These are phyloP conservation scores for Cartodere bifasciata DNA, from an alignment of 2,888 invertebrate genomes.

Conservation along the genomic window DNA sequence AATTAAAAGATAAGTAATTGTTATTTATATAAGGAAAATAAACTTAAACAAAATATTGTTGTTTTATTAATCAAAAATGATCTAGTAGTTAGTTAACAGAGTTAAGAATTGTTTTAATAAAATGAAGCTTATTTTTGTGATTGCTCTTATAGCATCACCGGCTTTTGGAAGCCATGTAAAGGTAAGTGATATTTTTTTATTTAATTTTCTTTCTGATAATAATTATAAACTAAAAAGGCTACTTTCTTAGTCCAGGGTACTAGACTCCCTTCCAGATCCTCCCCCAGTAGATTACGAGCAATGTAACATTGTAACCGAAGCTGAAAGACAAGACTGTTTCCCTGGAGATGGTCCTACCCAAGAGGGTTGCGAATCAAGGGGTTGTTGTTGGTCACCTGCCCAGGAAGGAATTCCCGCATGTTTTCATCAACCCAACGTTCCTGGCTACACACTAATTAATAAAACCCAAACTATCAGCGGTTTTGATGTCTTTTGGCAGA, in stretches of 20 bases:
- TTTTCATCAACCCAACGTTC: conserved; percentile 55
- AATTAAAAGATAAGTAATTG: no score
- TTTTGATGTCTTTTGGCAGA: conserved; percentile 42
- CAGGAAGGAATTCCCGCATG: conserved; percentile 51
- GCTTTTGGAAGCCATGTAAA: no score
- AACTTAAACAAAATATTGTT: no score
- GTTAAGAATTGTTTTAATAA: no score
- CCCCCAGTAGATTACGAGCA: no score
- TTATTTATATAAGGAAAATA: no score
- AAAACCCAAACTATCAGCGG: conserved; percentile 46
- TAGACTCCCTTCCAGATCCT: no score
- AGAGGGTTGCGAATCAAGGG: conserved; percentile 46
- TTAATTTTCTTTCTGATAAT: conserved; percentile 3
- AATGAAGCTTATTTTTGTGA: no score
- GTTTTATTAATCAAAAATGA: no score
- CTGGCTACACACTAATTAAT: conserved; percentile 48
- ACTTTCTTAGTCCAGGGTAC: not conserved
- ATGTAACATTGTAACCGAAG: conserved; percentile 34
- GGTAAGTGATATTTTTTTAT: no score
- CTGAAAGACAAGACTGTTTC: conserved; percentile 54
- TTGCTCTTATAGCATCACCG: no score
- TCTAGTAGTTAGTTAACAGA: no score
- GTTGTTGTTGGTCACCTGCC: conserved; percentile 54
- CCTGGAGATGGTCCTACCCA: conserved; percentile 44
- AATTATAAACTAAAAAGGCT: conserved; percentile 6